These are phyloP conservation scores for Trichogramma dendrolimi DNA, from an alignment of 2,888 invertebrate species.

Conservation along the genomic window DNA sequence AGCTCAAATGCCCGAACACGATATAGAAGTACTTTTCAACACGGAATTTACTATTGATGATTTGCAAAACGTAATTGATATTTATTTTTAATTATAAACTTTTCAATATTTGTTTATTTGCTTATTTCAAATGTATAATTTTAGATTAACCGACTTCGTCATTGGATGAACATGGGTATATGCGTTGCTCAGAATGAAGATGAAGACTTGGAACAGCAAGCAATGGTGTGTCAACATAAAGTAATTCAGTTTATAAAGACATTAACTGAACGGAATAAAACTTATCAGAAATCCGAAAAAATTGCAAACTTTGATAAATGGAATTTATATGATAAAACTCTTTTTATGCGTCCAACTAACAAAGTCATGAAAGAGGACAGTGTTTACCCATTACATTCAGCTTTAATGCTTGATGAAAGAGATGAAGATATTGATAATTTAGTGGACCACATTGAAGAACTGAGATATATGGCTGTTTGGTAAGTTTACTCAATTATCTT, in stretches of 20 bases:
- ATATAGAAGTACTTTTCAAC: conserved; percentile 77
- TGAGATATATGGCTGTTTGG: conserved; percentile 53
- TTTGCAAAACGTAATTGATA: conserved; percentile 58
- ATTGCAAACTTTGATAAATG: conserved; percentile 45
- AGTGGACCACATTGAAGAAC: conserved; percentile 51
- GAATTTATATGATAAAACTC: conserved; percentile 42
- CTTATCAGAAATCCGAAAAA: conserved; percentile 46
- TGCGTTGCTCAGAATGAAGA: conserved; percentile 50
- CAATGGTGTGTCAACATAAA: conserved; percentile 52
- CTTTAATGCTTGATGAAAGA: conserved; percentile 52
- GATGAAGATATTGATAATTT: conserved; percentile 46
- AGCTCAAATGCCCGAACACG: conserved; percentile 76
- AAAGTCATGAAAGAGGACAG: conserved; percentile 34
- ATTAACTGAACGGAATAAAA: conserved; percentile 52
- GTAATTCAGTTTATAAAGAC: conserved; percentile 52
- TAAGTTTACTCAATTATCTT: conserved; percentile 41
- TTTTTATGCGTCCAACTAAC: conserved; percentile 48
- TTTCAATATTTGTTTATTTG: conserved; percentile 5
- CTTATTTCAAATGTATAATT: conserved; percentile 6
- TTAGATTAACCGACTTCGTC: conserved; percentile 71
- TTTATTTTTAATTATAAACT: conserved; percentile 8
- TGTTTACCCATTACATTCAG: conserved; percentile 53
- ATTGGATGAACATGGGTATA: conserved; percentile 67
- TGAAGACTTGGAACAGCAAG: conserved; percentile 43
- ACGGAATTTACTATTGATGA: conserved; percentile 66